Evolutionary conservation across 1,140 invertebrate species (phyloP).

Genomic region (Triops longicaudatus): DNA sequence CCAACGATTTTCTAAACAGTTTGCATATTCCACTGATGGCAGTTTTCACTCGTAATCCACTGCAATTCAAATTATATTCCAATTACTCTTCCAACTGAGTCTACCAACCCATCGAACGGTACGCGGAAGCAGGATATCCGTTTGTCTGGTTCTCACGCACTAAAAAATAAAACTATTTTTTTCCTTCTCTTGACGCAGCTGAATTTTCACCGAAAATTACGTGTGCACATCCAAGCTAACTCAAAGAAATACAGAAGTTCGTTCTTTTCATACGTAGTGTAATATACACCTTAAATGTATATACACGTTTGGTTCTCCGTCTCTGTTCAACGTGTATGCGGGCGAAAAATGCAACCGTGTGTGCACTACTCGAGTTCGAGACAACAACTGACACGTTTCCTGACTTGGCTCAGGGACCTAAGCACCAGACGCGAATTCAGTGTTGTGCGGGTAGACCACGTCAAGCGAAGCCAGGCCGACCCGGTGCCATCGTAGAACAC

Average conservation of each 20-base stretch:
- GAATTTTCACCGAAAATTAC: background rate
- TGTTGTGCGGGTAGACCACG: too few species aligned
- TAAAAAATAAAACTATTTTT: background rate
- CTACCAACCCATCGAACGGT: background rate
- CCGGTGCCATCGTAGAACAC: too few species aligned
- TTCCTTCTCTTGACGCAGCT: background rate
- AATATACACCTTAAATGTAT: background rate
- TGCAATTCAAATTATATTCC: background rate
- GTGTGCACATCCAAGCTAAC: too few species aligned
- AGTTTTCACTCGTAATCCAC: background rate
- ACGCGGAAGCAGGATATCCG: background rate
- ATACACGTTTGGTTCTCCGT: too few species aligned
- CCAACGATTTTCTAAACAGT: background rate
- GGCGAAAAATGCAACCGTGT: background rate
- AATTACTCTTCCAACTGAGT: background rate
- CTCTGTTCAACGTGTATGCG: too few species aligned
- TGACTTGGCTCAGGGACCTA: background rate
- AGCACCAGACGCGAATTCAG: background rate
- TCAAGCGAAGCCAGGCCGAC: too few species aligned
- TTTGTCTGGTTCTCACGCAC: slow-evolving; percentile 9
- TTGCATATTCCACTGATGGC: background rate
- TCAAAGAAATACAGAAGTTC: background rate
- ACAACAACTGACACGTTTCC: slow-evolving; percentile 2
- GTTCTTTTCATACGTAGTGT: background rate
- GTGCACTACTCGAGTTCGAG: background rate